phyloP scores from a whole-genome alignment of 2,888 invertebrate species.

The Nomada lathburiana region DNA sequence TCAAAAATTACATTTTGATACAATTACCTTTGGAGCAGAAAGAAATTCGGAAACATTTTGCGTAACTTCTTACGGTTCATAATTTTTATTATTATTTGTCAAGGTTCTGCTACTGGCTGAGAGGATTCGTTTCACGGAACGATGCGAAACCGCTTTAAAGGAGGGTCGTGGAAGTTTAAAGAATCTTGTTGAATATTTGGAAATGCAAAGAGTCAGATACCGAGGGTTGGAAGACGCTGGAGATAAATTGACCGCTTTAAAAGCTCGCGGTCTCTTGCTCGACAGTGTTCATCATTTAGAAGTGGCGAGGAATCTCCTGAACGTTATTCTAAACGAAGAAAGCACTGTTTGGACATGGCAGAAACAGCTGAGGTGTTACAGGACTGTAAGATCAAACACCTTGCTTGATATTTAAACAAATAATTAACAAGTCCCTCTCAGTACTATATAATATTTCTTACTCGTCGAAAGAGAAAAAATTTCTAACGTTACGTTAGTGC shows the following conservation, averaged over 20 bases:
- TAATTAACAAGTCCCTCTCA: neutral
- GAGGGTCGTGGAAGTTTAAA: constrained; percentile 78
- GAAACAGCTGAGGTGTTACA: constrained; percentile 91
- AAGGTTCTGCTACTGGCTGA: constrained; percentile 79
- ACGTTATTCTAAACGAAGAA: constrained; percentile 75
- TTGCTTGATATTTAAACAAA: neutral
- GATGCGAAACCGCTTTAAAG: constrained; percentile 79
- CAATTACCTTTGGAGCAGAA: no score
- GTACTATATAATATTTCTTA: neutral
- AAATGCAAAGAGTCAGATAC: constrained; percentile 86
- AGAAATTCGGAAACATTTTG: no score
- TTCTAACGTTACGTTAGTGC: no score
- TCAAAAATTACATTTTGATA: no score
- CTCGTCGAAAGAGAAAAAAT: no score
- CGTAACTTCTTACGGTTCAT: no score
- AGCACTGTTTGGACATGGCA: constrained; percentile 94
- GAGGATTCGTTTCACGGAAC: constrained; percentile 80
- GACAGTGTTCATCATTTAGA: constrained; percentile 96
- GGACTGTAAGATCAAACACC: constrained; percentile 68
- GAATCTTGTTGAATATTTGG: constrained; percentile 85
- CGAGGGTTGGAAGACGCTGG: constrained; percentile 85
- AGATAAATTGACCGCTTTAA: constrained; percentile 89
- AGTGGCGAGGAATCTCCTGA: constrained; percentile 92
- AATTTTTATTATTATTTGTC: no score
- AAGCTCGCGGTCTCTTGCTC: constrained; percentile 95